Evolutionary conservation across 2,888 invertebrate genomes (phyloP).

Genomic region (Catocala nupta): DNA sequence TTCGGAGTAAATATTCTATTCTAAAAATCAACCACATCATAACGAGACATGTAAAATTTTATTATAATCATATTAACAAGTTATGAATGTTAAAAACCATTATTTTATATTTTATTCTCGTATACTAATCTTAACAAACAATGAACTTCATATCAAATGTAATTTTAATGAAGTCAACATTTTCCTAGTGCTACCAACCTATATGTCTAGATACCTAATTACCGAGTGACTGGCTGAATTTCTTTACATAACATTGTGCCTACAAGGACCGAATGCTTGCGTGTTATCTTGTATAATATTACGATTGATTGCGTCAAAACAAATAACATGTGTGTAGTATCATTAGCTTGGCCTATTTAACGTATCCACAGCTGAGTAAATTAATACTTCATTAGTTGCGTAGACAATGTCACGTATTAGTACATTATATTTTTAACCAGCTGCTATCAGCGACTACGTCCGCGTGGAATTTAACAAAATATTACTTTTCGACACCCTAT

Average conservation of each 20-base stretch:
- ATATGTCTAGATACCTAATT: conserved; percentile 15
- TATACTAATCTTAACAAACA: neutral
- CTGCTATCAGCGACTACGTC: no score
- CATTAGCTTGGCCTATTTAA: conserved; percentile 44
- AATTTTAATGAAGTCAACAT: neutral
- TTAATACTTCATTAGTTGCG: conserved; percentile 31
- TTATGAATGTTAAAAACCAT: no score
- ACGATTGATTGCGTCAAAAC: conserved; percentile 36
- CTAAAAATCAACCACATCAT: no score
- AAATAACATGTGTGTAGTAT: conserved; percentile 43
- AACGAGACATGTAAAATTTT: no score
- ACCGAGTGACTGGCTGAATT: conserved; percentile 10
- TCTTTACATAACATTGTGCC: conserved; percentile 16
- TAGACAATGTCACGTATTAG: conserved; percentile 27
- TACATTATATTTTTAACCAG: conserved; percentile 10
- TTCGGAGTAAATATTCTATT: no score
- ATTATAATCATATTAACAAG: no score
- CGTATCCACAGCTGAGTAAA: conserved; percentile 44
- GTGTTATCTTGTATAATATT: conserved; percentile 19
- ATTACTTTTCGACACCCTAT: no score
- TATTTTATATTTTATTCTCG: no score
- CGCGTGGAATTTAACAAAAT: no score
- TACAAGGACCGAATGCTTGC: conserved; percentile 7
- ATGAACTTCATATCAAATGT: neutral
- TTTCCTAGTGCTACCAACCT: conserved; percentile 6